Evolutionary conservation across 2,888 invertebrate genomes (phyloP).

Genomic region (Holacanthella duospinosa): DNA sequence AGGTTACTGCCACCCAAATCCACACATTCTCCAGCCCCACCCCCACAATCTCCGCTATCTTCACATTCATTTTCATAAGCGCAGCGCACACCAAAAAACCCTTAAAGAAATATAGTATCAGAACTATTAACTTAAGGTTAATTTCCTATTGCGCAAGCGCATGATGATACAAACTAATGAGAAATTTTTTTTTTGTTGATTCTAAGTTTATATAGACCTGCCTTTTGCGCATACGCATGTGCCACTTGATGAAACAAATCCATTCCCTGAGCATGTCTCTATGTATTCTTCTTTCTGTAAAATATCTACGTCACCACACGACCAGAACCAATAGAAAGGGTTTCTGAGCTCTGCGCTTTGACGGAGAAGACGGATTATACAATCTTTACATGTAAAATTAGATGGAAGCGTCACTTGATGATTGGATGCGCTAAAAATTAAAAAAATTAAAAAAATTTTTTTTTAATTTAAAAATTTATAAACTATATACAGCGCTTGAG

Average conservation of each 20-base stretch:
- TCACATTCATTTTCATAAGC: slow-evolving; percentile 35
- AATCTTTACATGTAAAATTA: slow-evolving; percentile 74
- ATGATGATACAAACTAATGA: too few relatives aligned
- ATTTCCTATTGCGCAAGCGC: too few relatives aligned
- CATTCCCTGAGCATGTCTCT: slow-evolving; percentile 75
- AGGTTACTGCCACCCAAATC: slow-evolving; percentile 29
- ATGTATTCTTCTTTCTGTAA: slow-evolving; percentile 49
- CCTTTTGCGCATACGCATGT: slow-evolving; percentile 25
- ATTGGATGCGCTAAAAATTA: slow-evolving; percentile 60
- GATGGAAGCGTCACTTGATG: slow-evolving; percentile 68
- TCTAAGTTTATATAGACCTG: too few relatives aligned
- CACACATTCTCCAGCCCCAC: slow-evolving; percentile 23
- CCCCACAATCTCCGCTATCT: slow-evolving; percentile 24
- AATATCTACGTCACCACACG: slow-evolving; percentile 88
- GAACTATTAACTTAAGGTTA: too few relatives aligned
- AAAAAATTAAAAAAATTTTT: slow-evolving; percentile 10
- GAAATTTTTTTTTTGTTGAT: too few relatives aligned
- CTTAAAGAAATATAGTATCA: slow-evolving; percentile 11
- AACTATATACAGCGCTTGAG: too few relatives aligned
- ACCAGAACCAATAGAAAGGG: slow-evolving; percentile 74
- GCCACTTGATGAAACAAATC: slow-evolving; percentile 58
- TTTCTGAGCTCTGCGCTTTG: slow-evolving; percentile 84
- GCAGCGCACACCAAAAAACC: slow-evolving; percentile 32
- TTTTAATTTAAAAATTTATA: too few relatives aligned
- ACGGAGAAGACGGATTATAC: slow-evolving; percentile 75